These are phyloP conservation scores for Tyrophagus putrescentiae DNA, from an alignment of 1,140 invertebrate genomes.

Conservation along the genomic window DNA sequence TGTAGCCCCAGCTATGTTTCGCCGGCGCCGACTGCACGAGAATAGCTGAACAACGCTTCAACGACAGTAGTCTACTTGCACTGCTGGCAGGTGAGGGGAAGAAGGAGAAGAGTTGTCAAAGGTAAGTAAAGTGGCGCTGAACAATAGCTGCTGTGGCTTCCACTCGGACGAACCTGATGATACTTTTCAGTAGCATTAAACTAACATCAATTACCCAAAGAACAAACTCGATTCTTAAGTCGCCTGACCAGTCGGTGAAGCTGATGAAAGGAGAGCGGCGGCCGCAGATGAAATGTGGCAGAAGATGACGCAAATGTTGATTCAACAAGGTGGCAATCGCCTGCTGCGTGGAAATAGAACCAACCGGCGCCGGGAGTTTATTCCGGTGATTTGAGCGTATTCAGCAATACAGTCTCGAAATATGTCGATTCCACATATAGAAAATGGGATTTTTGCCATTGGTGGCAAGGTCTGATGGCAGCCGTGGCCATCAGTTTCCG, in stretches of 20 bases:
- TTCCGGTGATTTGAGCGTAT: too few relatives aligned
- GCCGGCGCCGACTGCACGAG: background rate
- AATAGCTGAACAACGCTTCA: background rate
- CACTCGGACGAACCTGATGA: slow-evolving; percentile 1
- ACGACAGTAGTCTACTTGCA: slow-evolving; percentile 1
- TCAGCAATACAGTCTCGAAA: too few relatives aligned
- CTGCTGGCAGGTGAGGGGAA: background rate
- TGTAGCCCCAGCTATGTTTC: slow-evolving; percentile 26
- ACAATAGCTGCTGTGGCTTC: too few relatives aligned
- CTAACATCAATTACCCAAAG: background rate
- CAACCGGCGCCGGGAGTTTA: too few relatives aligned
- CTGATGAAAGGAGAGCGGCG: too few relatives aligned
- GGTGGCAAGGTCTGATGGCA: too few relatives aligned
- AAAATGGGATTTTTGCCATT: too few relatives aligned
- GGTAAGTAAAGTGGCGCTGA: too few relatives aligned
- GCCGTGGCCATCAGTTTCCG: too few relatives aligned
- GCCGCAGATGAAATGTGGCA: background rate
- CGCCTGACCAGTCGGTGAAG: background rate
- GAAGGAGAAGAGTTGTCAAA: background rate
- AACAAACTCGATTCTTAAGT: background rate
- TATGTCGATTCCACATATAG: too few relatives aligned
- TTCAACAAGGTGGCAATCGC: too few relatives aligned
- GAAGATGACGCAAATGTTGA: background rate
- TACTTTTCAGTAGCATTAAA: slow-evolving; percentile 7
- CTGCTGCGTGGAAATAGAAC: too few relatives aligned